phyloP scores from a whole-genome alignment of 2,113 vertebrate species.

The Grallaria varia region DNA sequence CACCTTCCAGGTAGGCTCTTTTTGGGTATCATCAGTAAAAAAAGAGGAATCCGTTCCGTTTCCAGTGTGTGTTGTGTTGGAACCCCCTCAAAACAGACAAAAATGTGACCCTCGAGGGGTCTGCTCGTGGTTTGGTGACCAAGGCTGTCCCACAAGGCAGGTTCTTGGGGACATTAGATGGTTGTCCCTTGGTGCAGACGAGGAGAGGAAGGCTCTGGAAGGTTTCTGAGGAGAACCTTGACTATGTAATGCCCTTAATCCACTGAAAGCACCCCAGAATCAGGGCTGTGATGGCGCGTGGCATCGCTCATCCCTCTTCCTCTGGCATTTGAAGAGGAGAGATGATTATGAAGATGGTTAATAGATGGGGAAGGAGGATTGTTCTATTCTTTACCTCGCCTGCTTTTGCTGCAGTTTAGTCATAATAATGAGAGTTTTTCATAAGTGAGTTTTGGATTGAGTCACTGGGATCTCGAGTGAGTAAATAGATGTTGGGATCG shows the following conservation, averaged over 20 bases:
- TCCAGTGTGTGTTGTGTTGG: not conserved
- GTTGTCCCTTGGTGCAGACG: not conserved
- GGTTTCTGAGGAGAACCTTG: not conserved
- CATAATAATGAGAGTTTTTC: conserved; percentile 49
- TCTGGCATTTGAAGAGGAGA: conserved; percentile 7
- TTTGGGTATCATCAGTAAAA: not conserved
- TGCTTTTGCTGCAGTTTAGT: conserved; percentile 59
- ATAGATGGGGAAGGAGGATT: conserved; percentile 6
- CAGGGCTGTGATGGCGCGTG: not conserved
- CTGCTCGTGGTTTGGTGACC: not conserved
- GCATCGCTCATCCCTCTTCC: not conserved
- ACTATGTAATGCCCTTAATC: not conserved
- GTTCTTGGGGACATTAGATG: not conserved
- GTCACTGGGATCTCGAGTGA: conserved; percentile 29
- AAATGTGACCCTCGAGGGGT: not conserved
- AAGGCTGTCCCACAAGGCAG: not conserved
- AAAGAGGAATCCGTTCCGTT: not conserved
- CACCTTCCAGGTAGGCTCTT: not conserved
- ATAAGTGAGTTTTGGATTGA: conserved; percentile 48
- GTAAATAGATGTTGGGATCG: conserved; percentile 32
- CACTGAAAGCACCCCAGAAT: not conserved
- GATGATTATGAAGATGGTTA: conserved; percentile 4
- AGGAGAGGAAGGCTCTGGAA: not conserved
- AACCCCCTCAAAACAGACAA: not conserved
- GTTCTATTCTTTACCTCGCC: conserved; percentile 29